Percentiles rank a stretch among this genome's conserved stretches.
These are phyloP conservation scores for Pollenia amentaria DNA, from an alignment of 2,888 invertebrate genomes.

Conservation along the genomic window DNA sequence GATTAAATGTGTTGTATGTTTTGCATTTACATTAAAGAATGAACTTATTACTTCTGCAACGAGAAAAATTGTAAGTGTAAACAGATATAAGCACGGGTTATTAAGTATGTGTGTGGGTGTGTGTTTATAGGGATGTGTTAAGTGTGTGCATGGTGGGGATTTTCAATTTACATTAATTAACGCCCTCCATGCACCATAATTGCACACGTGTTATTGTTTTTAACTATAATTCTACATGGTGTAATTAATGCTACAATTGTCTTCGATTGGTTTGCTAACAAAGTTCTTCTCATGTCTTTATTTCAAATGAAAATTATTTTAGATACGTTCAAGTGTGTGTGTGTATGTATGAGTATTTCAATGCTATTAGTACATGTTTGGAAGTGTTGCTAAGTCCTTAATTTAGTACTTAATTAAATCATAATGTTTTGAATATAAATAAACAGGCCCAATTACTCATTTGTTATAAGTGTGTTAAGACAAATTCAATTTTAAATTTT, in stretches of 20 bases:
- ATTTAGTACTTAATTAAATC: constrained; percentile 45
- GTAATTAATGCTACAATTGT: constrained; percentile 71
- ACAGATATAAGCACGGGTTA: neutral
- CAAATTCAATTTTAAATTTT: neutral
- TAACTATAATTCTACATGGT: constrained; percentile 51
- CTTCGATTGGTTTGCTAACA: constrained; percentile 40
- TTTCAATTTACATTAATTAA: constrained; percentile 77
- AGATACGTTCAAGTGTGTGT: neutral
- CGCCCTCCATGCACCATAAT: constrained; percentile 70
- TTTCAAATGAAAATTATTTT: constrained; percentile 2
- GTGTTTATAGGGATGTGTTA: constrained; percentile 18
- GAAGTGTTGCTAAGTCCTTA: constrained; percentile 19
- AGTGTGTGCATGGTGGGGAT: constrained; percentile 48
- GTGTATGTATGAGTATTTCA: neutral
- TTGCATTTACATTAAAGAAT: constrained; percentile 35
- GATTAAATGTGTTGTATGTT: neutral
- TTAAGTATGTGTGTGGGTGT: neutral
- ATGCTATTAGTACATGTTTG: neutral
- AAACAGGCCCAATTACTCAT: constrained; percentile 3
- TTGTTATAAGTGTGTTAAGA: constrained; percentile 1
- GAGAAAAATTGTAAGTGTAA: neutral
- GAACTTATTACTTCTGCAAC: constrained; percentile 13
- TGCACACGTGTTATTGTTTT: constrained; percentile 70
- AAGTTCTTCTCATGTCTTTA: constrained; percentile 14
- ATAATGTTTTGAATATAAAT: constrained; percentile 42